Conservation (phyloP, 1,140 invertebrate species). For the Wasmannia auropunctata region DNA sequence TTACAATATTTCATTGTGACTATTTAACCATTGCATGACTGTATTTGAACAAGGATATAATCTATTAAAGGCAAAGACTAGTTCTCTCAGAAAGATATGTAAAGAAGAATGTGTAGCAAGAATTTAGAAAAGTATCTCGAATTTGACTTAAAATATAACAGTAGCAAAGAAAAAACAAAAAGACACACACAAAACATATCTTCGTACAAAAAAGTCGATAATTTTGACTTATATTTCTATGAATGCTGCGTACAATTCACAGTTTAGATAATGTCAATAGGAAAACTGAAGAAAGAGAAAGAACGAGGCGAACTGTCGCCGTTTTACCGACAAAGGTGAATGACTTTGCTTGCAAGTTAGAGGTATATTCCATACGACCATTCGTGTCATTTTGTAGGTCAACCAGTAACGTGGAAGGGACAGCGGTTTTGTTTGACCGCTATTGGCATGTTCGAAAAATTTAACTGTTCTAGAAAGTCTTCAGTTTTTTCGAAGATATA, state of each 20-base stretch:
- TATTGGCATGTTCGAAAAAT: slow-evolving; percentile 1
- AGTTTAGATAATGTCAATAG: neutral
- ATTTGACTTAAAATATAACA: neutral
- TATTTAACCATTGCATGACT: too few relatives aligned
- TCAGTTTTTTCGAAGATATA: neutral
- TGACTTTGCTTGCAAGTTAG: slow-evolving; percentile 73
- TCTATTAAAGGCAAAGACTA: too few relatives aligned
- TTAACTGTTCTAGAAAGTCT: slow-evolving; percentile 14
- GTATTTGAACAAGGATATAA: too few relatives aligned
- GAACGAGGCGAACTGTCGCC: slow-evolving; percentile 46
- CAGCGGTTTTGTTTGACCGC: neutral
- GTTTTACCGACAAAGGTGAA: slow-evolving; percentile 77
- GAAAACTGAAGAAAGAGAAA: slow-evolving; percentile 19
- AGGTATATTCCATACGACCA: slow-evolving; percentile 65
- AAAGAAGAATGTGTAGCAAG: neutral
- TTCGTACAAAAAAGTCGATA: neutral
- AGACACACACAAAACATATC: neutral
- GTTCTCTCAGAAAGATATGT: neutral
- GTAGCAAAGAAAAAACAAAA: neutral
- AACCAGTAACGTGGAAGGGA: slow-evolving; percentile 7
- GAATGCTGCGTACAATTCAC: neutral
- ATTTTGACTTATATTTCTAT: neutral
- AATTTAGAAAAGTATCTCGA: neutral
- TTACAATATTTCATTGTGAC: too few relatives aligned
- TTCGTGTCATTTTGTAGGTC: slow-evolving; percentile 69